Base-by-base conservation (phyloP, 2,113 vertebrate species). In the Rattus norvegicus region DNA sequence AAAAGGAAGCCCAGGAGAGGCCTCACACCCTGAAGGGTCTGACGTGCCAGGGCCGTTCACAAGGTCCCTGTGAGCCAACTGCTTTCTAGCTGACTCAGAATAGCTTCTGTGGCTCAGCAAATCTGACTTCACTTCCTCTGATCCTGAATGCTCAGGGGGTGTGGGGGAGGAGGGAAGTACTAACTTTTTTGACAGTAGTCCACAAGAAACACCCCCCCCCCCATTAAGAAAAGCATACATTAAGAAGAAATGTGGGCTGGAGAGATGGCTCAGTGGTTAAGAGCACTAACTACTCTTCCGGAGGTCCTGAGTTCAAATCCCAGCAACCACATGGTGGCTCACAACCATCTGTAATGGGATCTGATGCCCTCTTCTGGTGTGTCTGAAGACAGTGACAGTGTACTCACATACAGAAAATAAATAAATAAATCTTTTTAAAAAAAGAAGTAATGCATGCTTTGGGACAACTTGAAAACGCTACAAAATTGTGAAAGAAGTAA, bases 51-150 rank as follows among this genome's bases (percentile, higher is more conserved):
- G 19, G 13, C 30, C 59, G 14, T 59, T 54, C 26, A 90, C 33
- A 63, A 69, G 12, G 43, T 86, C 52, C 73, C 47, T 76, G 54
- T 90, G 80, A 92, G 95, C 39, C 10, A 0, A 4, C 16, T 22
- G 56, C 33, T 61, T 85, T 85, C 30, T 94, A 43, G 84, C 2
- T 80, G 70, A 92, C 65, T 90, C 94, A 93, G 56, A 97, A 85
- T 28, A 95, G 81, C 77, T 69, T 76, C 52, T 39, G 76, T 79
- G 87, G 89, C 84, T 94, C 70, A 52, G 69, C 19, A 88, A 90
- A 87, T 59, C 73, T 95, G 88, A 97, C 63, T 93, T 94, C 59
- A 91, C 73, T 93, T 94, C 76, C 91, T 88, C 39, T 69, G 33
- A 75, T n/a, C 54, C 56, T 84, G 84, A 96, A 95, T 72, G 52